Evolutionary conservation across 1,140 invertebrate genomes (phyloP).

Genomic region (Camponotus floridanus): DNA sequence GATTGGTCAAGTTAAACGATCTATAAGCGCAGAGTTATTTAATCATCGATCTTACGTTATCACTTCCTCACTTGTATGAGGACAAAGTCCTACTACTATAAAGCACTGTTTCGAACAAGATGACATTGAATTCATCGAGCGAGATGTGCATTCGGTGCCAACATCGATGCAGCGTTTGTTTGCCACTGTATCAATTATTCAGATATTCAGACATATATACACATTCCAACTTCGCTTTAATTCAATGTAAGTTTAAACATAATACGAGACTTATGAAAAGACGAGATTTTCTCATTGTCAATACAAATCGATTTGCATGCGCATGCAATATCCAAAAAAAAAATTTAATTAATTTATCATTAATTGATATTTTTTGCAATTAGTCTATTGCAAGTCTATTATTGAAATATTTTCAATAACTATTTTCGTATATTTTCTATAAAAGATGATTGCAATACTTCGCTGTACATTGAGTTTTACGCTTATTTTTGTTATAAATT

Average conservation of each 20-base stretch:
- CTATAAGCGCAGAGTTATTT: not conserved
- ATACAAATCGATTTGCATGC: not conserved
- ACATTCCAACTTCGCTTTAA: not conserved
- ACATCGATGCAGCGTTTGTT: conserved; percentile 15
- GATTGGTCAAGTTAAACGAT: not conserved
- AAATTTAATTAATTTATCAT: not conserved
- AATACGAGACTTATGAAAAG: not conserved
- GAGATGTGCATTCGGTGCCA: not conserved
- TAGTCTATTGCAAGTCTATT: too few relatives aligned
- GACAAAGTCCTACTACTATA: conserved; percentile 2
- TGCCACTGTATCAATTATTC: not conserved
- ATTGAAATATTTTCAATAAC: too few relatives aligned
- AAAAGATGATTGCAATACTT: too few relatives aligned
- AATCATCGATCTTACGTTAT: not conserved
- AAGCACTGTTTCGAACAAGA: not conserved
- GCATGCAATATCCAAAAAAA: not conserved
- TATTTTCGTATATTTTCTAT: too few relatives aligned
- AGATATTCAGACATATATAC: not conserved
- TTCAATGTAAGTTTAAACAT: not conserved
- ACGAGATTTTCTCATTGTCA: not conserved
- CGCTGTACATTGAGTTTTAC: too few relatives aligned
- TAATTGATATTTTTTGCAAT: not conserved
- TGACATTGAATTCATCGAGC: conserved; percentile 49
- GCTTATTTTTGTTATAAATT: too few relatives aligned
- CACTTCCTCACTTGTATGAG: not conserved